Percentiles rank a stretch among this genome's conserved stretches.
phyloP scores from a whole-genome alignment of 2,797 vertebrate species.

The Notolabrus celidotus region DNA sequence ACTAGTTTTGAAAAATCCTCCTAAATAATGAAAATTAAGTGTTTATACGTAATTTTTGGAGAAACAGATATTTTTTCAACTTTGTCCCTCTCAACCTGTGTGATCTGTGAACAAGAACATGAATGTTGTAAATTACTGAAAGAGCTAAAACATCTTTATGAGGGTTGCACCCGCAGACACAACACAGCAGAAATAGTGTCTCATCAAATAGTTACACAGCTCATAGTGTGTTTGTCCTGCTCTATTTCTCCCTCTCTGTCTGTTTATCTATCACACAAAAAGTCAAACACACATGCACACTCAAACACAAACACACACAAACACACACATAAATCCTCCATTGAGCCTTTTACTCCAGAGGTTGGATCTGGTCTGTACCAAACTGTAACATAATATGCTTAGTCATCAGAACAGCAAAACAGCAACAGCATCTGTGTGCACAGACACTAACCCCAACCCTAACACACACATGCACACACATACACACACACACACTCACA shows the following conservation, averaged over 20 bases:
- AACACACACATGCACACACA: constrained; percentile 21
- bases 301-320: constrained; percentile 5
- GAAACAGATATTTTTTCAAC: too few relatives aligned
- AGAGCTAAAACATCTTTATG: background rate
- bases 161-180: background rate
- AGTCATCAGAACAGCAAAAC: constrained; percentile 58
- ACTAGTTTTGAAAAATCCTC: too few relatives aligned
- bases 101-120: too few relatives aligned
- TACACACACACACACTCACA: constrained; percentile 23
- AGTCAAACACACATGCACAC: constrained; percentile 1
- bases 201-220: constrained; percentile 5
- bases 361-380: constrained; percentile 29
- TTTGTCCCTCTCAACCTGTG: too few relatives aligned
- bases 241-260: constrained; percentile 1
- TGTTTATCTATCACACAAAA: background rate
- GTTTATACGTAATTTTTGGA: too few relatives aligned
- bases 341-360: constrained; percentile 47
- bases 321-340: constrained; percentile 32
- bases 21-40: too few relatives aligned
- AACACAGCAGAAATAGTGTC: background rate
- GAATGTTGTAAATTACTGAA: too few relatives aligned
- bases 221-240: constrained; percentile 14
- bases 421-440: constrained; percentile 1
- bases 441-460: constrained; percentile 1
- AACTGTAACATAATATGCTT: constrained; percentile 55